Base-by-base conservation (phyloP, 2,888 invertebrate genomes). In the Chloromyia formosa region DNA sequence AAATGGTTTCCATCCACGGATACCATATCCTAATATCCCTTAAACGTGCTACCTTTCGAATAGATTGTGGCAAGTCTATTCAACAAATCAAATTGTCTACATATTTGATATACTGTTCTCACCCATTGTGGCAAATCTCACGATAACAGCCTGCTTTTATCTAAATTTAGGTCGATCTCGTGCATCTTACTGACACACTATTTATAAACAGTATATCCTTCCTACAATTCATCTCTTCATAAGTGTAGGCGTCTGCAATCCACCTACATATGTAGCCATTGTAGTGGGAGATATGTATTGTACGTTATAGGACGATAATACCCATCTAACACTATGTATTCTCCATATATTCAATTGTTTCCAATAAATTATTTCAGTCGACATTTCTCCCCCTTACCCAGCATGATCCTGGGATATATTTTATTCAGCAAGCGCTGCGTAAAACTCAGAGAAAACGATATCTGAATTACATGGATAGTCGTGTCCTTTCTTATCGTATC, bases 291-390 rank as follows among this genome's bases (percentile, higher is more conserved):
- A 35, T 7, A 35, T 49, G 10, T 12, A n/a, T 12, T 5, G 12
- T 1, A n/a, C 49, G n/a, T 5, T n/a, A n/a, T 12, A 49, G 12
- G 16, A n/a, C 49, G n/a, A 49, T n/a, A 12, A 49, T n/a, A 49
- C 16, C 49, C 16, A 49, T n/a, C 49, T 10, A 49, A 49, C 49
- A 49, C 49, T 23, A 22, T 23, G 22, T 60, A 20, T 22, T 12
- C 22, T 66, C 20, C 45, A 18, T 22, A 18, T 22, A n/a, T 45
- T 66, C 66, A 45, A 66, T 66, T 66, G 66, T 66, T 66, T 42
- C 45, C 49, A 14, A 66, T 66, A 45, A 66, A 66, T 66, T 66
- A 66, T 66, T 66, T 66, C 45, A 20, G 66, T 66, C 49, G 66
- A 66, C 66, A 45, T 66, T 66, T 66, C 40, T 66, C 45, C 27